These are phyloP conservation scores for Rhingia rostrata DNA, from an alignment of 2,888 invertebrate species.

Conservation along the genomic window DNA sequence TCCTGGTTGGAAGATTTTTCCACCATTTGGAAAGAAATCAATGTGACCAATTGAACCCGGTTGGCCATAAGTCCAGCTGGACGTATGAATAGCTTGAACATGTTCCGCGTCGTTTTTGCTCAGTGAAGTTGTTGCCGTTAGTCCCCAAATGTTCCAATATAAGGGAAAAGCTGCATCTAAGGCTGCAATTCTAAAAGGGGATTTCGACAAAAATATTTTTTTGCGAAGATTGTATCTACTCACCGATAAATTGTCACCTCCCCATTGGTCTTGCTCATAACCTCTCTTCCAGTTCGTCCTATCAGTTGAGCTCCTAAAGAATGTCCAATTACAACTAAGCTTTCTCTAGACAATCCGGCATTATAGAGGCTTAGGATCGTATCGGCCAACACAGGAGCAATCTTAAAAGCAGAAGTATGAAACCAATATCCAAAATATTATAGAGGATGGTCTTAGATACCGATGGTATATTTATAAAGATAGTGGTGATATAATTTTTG, in stretches of 20 bases:
- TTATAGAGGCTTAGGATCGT: slow-evolving; percentile 14
- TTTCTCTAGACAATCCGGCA: slow-evolving; percentile 28
- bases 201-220: too few relatives aligned
- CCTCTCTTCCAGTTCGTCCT: slow-evolving; percentile 29
- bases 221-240: too few relatives aligned
- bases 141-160: too few relatives aligned
- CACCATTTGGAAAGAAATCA: too few relatives aligned
- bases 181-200: slow-evolving; percentile 40
- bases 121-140: too few relatives aligned
- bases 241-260: slow-evolving; percentile 27
- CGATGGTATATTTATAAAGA: too few relatives aligned
- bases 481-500: too few relatives aligned
- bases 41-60: too few relatives aligned
- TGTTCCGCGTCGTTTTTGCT: too few relatives aligned
- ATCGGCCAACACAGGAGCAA: slow-evolving; percentile 33
- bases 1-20: slow-evolving; percentile 50
- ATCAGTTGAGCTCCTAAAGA: slow-evolving; percentile 57
- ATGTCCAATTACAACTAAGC: slow-evolving; percentile 35
- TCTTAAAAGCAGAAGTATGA: slow-evolving; percentile 6
- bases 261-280: slow-evolving; percentile 38
- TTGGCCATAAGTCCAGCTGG: too few relatives aligned
- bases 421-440: slow-evolving; percentile 36
- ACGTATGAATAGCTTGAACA: slow-evolving; percentile 56
- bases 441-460: too few relatives aligned
- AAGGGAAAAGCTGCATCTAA: slow-evolving; percentile 59